Evolutionary conservation across 2,113 vertebrate genomes (phyloP), one percentile per base, ranked within the genome.

Genomic region (Halichoeres trimaculatus): DNA sequence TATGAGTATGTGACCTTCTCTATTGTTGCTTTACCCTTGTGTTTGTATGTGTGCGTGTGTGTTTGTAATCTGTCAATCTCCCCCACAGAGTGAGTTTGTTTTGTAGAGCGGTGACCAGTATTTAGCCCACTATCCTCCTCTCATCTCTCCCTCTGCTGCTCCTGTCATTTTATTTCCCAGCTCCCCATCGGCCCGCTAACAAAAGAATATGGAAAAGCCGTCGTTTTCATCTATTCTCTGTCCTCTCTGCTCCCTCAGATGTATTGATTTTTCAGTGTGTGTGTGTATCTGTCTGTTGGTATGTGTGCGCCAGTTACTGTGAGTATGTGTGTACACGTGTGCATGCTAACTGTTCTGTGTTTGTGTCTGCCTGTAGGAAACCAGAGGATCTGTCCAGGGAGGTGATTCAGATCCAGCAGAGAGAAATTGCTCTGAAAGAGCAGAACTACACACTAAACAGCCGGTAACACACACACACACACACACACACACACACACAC

Each of bases 351-450:
- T 70, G 70, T 43, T 55, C 61, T 69, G 53, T 62, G 65, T 82
- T 48, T 48, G 61, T 76, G 60, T 87, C 38, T 84, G 57, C 76
- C 57, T 23, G 0, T 63, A 99, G 98, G 94, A 97, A 95, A 67
- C 98, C 98, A 0, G 97, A 98, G 63, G 98, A 99, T 91, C 93
- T 99, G 66, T 99, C 97, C 1, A 93, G 94, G 83, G 95, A 98
- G 70, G 90, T 99, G 26, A 94, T 98, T 87, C 94, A 96, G 83
- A 94, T 99, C 85, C 98, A 98, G 86, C 96, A 98, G 88, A 92
- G 95, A 53, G 97, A 99, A 76, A 93, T 99, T 47, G 58, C 78
- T 38, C 90, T 98, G 84, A 95, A 97, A 81, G 96, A 99, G 73
- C 95, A 96, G 93, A 99, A 97, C 87, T 94, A 90, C 35, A 75